Conservation (phyloP, 2,888 invertebrate genomes). For the Hydroisotoma schaefferi region DNA sequence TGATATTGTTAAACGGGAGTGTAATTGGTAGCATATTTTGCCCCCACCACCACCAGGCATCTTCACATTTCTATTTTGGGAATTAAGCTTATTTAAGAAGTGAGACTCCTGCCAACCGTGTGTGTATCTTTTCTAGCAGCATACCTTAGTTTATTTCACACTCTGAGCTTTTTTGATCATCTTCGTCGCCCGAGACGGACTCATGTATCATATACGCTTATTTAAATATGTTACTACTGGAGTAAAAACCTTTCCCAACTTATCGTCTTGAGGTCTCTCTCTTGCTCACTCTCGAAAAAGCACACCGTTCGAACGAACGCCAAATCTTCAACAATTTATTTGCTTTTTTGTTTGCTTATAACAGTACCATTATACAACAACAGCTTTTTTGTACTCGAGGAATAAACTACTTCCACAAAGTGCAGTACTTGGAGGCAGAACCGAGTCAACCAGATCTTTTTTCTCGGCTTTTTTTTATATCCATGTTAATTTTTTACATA, state of each 20-base stretch:
- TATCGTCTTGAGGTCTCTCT: slow-evolving; percentile 10
- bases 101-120: neutral
- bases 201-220: too few relatives aligned
- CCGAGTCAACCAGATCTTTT: too few relatives aligned
- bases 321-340: slow-evolving; percentile 1
- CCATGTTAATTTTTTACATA: too few relatives aligned
- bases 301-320: slow-evolving; percentile 12
- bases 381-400: neutral
- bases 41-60: slow-evolving; percentile 6
- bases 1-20: neutral
- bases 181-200: too few relatives aligned
- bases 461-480: too few relatives aligned
- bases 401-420: neutral
- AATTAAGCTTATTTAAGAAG: neutral
- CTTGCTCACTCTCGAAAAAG: slow-evolving; percentile 16
- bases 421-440: too few relatives aligned
- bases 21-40: slow-evolving; percentile 12
- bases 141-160: slow-evolving; percentile 1
- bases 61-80: slow-evolving; percentile 17
- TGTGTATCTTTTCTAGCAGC: neutral
- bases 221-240: too few relatives aligned
- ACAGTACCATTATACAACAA: too few relatives aligned
- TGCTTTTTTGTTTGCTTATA: neutral
- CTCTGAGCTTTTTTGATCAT: neutral
- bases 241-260: slow-evolving; percentile 19